Conservation (phyloP, 2,797 vertebrate species). For the Poeciliopsis gracilis region DNA sequence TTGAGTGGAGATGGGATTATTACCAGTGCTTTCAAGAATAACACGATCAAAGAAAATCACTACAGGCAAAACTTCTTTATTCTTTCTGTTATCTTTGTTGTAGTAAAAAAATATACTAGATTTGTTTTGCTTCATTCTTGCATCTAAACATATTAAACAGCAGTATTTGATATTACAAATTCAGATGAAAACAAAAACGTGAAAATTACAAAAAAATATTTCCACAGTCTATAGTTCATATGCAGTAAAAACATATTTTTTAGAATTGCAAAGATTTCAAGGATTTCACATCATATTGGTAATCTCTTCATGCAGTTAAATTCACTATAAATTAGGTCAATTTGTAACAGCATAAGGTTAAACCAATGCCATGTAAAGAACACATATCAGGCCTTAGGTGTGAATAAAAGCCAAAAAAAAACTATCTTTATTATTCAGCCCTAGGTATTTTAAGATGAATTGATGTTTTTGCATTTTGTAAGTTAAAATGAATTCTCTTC, state of each 20-base stretch:
- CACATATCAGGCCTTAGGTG: background rate
- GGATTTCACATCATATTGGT: background rate
- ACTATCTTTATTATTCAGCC: background rate
- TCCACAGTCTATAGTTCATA: background rate
- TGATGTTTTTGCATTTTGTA: background rate
- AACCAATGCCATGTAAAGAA: background rate
- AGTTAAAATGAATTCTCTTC: background rate
- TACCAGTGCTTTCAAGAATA: slow-evolving; percentile 82
- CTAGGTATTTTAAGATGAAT: background rate
- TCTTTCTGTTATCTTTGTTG: slow-evolving; percentile 30
- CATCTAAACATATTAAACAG: slow-evolving; percentile 20
- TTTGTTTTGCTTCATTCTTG: slow-evolving; percentile 73
- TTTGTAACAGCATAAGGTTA: background rate
- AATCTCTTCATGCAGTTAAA: background rate
- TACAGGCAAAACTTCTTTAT: slow-evolving; percentile 28
- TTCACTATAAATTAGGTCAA: background rate
- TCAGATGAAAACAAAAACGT: background rate
- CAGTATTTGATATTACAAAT: slow-evolving; percentile 5
- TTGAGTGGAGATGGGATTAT: slow-evolving; percentile 83
- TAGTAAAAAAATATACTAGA: slow-evolving; percentile 3
- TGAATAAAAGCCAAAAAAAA: background rate
- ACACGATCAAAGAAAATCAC: slow-evolving; percentile 74
- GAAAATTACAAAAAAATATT: background rate
- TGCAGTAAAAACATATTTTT: background rate
- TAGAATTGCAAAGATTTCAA: background rate